Evolutionary conservation across 2,888 invertebrate species (phyloP), one percentile per base, ranked within the genome.

Genomic region (Glomeris marginata): DNA sequence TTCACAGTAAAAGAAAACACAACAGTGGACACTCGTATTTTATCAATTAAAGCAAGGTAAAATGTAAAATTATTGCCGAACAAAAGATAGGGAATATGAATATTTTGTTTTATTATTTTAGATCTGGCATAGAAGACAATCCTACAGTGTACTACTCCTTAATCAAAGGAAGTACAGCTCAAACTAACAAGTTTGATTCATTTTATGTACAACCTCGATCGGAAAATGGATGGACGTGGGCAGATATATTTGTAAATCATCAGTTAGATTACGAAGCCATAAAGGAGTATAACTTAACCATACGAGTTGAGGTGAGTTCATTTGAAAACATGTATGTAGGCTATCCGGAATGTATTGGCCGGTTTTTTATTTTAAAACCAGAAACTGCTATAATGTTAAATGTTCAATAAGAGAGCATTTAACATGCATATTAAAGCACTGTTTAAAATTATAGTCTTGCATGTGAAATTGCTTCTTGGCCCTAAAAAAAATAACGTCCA

Each of bases 21-120:
- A 78, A 84, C 90, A 76, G 88, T 91, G 71, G 92, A 91, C 76
- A 86, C 87, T 76, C 88, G 84, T 81, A 88, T 92, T 78, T 84
- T 90, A 74, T 88, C 90, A 75, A 84, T 91, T 74, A 91, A 91
- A 84, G 92, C 92, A 82, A 90, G 90, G 90, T 91, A 86, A 82
- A 87, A 84, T 45, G 4, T 46, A 28, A 5, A 18, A 28, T 16
- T 34, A 21, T 6, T 15, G 16, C 21, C 21, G 8, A 38, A 5
- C 15, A 38, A 5, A 4, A 5, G 2, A 38, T 16, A 38, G 18
- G 33, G 2, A 13, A 11, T 34, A 45, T 45, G 33, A 43, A 6
- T 43, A 21, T 13, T 38, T 1, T 48, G 16, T 51, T 21, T 36
- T 45, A 16, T 21, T 47, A 18, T 49, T 52, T 61, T 78, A 90